Conservation (phyloP, 2,888 invertebrate genomes). For the Cantharis flavilabris region DNA sequence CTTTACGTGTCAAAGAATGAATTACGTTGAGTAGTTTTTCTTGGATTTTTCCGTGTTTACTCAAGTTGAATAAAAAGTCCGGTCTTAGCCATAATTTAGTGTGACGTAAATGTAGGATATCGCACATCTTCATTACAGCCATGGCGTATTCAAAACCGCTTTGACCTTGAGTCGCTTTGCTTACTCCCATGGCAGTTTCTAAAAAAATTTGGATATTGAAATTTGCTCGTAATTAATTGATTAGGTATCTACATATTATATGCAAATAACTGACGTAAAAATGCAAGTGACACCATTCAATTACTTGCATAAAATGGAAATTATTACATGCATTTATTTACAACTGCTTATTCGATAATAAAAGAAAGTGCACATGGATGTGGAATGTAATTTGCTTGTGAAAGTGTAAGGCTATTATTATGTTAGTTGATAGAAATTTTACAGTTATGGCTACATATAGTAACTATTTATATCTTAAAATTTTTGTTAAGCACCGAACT, state of each 20-base stretch:
- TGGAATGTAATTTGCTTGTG: background rate
- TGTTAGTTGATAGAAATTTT: background rate
- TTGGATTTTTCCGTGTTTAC: constrained; percentile 75
- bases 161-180: constrained; percentile 78
- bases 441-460: background rate
- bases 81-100: constrained; percentile 79
- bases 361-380: background rate
- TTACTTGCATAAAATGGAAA: background rate
- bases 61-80: constrained; percentile 76
- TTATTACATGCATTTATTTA: background rate
- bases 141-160: constrained; percentile 84
- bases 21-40: constrained; percentile 75
- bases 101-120: constrained; percentile 81
- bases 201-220: background rate
- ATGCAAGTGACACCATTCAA: background rate
- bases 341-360: background rate
- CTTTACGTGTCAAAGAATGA: constrained; percentile 80
- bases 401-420: background rate
- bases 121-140: constrained; percentile 90
- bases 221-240: background rate
- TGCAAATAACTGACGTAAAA: background rate
- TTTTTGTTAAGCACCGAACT: constrained; percentile 43
- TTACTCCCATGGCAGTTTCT: constrained; percentile 90
- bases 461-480: background rate
- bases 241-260: background rate